Evolutionary conservation across 2,888 invertebrate genomes (phyloP), one percentile per base, ranked within the genome.

Genomic region (Scaptomyza caliginosa): DNA sequence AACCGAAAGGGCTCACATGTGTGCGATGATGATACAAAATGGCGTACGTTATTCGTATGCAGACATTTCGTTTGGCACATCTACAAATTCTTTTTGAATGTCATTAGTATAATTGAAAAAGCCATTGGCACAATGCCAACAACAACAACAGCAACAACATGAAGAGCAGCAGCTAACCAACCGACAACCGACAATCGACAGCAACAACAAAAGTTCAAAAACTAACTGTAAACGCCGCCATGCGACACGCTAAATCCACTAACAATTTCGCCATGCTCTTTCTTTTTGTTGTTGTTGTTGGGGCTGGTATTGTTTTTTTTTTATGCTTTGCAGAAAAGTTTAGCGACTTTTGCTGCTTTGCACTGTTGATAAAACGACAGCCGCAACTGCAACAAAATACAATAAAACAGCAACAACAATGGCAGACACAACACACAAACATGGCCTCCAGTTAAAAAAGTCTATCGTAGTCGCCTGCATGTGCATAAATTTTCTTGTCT

Each of bases 21-120:
- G 72, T 67, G 76, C 66, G 65, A 60, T 70, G 72, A 74, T 72
- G 75, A 64, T 71, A 75, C 74, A 74, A 74, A 74, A 74, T 74
- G 74, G 74, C 74, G 72, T 50, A 66, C 60, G 67, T 54, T 52
- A 55, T 74, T 75, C 67, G 73, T 67, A 60, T 76, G 67, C 69
- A 77, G 76, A 64, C 77, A 77, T 74, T 76, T 76, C 70, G 67
- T 39, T 80, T 81, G 86, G 83, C 81, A 85, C 74, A 76, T 74
- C 83, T 67, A 82, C 81, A 83, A 82, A 86, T 82, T 80, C 86
- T 84, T 83, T 81, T 83, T 82, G 86, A 83, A 83, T 83, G 83
- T 83, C 82, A 83, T 83, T 83, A 83, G 82, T 77, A 84, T 83
- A 83, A 83, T 83, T 83, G 82, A 83, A 83, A 83, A 83, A 84